Evolutionary conservation across 2,888 invertebrate genomes (phyloP).

Genomic region (Microctonus aethiopoides): DNA sequence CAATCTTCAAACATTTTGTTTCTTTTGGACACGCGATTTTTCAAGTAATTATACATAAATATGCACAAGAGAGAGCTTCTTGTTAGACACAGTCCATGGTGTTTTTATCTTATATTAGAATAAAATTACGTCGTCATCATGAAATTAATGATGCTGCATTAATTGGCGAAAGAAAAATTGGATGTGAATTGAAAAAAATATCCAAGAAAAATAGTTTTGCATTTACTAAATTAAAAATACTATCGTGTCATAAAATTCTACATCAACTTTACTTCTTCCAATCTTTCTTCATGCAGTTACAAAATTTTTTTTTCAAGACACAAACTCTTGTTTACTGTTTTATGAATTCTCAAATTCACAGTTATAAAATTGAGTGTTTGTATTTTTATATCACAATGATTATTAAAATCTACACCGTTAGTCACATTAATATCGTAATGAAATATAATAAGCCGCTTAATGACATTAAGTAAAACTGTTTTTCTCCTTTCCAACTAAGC

Average conservation of each 20-base stretch:
- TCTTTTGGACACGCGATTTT: not conserved
- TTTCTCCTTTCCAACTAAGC: not conserved
- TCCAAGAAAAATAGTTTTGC: too few species aligned
- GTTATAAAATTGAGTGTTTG: not conserved
- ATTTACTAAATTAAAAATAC: too few species aligned
- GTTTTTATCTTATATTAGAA: not conserved
- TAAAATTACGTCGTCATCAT: not conserved
- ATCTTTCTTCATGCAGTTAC: too few species aligned
- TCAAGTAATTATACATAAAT: not conserved
- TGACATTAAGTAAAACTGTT: not conserved
- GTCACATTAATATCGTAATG: not conserved
- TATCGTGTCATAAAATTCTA: too few species aligned
- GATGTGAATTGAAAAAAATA: too few species aligned
- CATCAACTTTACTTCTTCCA: too few species aligned
- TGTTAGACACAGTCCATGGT: slow-evolving; percentile 27
- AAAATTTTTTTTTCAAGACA: not conserved
- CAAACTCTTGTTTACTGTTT: not conserved
- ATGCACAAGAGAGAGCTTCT: not conserved
- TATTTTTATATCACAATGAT: not conserved
- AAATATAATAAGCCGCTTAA: not conserved
- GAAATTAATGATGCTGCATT: not conserved
- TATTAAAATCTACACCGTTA: not conserved
- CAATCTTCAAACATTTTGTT: not conserved
- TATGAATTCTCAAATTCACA: not conserved
- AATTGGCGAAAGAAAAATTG: not conserved